A percentile compares a stretch with the other conserved stretches of the same genome.
phyloP scores from a whole-genome alignment of 2,113 vertebrate species.

The Trichechus manatus region DNA sequence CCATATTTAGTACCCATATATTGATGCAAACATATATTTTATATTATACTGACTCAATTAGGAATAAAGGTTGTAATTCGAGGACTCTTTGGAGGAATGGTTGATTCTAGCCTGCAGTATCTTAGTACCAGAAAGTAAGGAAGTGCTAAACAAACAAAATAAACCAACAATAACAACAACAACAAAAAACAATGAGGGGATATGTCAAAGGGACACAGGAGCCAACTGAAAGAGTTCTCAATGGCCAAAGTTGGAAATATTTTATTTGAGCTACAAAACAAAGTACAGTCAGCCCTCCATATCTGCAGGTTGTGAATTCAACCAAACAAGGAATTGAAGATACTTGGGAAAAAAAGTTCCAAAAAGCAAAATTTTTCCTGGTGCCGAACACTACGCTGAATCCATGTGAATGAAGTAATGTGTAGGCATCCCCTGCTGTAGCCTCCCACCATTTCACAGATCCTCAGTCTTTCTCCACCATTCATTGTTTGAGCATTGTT shows the following conservation, averaged over 20 bases:
- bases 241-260: not conserved
- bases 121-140: not conserved
- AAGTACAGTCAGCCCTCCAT: too few species aligned
- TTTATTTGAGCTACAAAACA: not conserved
- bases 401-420: too few species aligned
- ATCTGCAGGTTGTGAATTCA: too few species aligned
- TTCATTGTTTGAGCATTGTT: too few species aligned
- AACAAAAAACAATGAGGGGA: not conserved
- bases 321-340: too few species aligned
- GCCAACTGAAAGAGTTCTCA: not conserved
- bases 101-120: not conserved
- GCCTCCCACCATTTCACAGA: too few species aligned
- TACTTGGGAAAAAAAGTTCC: too few species aligned
- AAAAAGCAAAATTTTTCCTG: too few species aligned
- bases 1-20: constrained; percentile 11
- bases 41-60: not conserved
- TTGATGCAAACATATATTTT: not conserved
- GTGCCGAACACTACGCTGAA: too few species aligned
- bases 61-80: constrained; percentile 29
- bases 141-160: not conserved
- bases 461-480: too few species aligned
- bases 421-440: too few species aligned
- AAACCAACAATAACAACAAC: not conserved
- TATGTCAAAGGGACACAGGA: not conserved
- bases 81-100: not conserved